Percentiles rank a stretch among this genome's conserved stretches.
These are phyloP conservation scores for Peromyscus melanophrys DNA, from an alignment of 2,797 vertebrate genomes.

Conservation along the genomic window DNA sequence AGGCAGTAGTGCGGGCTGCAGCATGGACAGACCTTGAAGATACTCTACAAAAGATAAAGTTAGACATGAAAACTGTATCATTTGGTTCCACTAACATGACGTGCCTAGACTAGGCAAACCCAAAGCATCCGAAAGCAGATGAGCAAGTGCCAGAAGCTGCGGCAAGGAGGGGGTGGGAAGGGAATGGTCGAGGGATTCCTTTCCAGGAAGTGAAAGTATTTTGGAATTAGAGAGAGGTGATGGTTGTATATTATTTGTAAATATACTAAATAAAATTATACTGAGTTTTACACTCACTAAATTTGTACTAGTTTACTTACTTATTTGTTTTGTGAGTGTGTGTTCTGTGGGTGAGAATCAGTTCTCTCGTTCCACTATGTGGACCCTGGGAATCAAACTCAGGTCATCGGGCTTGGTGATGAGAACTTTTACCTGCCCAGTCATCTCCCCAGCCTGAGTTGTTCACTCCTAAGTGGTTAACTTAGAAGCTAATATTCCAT, in stretches of 20 bases:
- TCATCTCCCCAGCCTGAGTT: not conserved
- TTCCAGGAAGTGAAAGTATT: not conserved
- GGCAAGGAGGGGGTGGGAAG: not conserved
- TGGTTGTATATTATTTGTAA: not conserved
- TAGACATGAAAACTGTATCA: not conserved
- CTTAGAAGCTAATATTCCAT: not conserved
- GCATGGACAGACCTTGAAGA: not conserved
- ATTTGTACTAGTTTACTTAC: not conserved
- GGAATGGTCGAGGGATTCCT: not conserved
- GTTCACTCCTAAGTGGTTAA: not conserved
- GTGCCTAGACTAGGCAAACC: not conserved
- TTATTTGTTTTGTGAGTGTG: not conserved
- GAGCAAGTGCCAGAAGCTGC: not conserved
- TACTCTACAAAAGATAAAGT: not conserved
- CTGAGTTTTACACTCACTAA: not conserved
- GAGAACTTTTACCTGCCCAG: not conserved
- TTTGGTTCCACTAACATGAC: not conserved
- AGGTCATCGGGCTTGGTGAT: not conserved
- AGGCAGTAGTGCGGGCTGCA: not conserved
- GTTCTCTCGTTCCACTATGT: not conserved
- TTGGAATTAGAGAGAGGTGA: not conserved
- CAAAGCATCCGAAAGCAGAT: not conserved
- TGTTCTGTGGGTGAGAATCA: not conserved
- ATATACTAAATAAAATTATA: not conserved
- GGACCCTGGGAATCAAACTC: not conserved